phyloP scores from a whole-genome alignment of 2,113 vertebrate species.

The Clarias magur region DNA sequence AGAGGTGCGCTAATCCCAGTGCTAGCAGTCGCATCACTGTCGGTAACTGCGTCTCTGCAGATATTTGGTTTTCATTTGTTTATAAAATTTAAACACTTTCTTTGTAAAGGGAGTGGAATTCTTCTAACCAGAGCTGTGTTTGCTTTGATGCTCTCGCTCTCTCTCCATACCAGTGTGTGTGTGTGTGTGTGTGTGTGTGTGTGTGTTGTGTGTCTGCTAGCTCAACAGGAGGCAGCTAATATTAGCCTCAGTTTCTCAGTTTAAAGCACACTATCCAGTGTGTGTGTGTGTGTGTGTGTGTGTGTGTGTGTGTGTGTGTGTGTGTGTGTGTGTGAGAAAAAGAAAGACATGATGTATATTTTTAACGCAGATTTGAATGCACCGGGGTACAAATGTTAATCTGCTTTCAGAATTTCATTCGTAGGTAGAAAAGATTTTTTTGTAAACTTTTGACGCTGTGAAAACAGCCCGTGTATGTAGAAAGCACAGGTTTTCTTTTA shows the following conservation, averaged over 20 bases:
- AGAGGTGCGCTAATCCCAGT: not conserved
- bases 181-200: too few relatives aligned
- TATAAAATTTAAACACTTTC: not conserved
- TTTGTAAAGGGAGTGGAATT: not conserved
- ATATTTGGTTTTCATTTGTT: too few relatives aligned
- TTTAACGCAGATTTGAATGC: not conserved
- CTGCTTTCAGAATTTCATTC: not conserved
- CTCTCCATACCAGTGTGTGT: too few relatives aligned
- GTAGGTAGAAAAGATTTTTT: too few relatives aligned
- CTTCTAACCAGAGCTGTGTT: not conserved
- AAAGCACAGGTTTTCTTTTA: not conserved
- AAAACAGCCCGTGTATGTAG: not conserved
- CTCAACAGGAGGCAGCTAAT: slow-evolving; percentile 1
- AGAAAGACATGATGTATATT: not conserved
- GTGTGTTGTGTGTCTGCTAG: not conserved
- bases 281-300: not conserved
- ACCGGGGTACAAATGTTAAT: not conserved
- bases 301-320: not conserved
- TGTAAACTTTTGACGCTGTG: not conserved
- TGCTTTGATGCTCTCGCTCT: too few relatives aligned
- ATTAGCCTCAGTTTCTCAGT: slow-evolving; percentile 3
- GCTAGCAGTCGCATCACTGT: not conserved
- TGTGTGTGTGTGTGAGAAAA: not conserved
- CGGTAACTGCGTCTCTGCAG: not conserved
- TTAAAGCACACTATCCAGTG: not conserved